Percentiles rank a stretch among this genome's conserved stretches.
Evolutionary conservation across 2,797 vertebrate genomes (phyloP).

Genomic region (Nyctibius grandis): DNA sequence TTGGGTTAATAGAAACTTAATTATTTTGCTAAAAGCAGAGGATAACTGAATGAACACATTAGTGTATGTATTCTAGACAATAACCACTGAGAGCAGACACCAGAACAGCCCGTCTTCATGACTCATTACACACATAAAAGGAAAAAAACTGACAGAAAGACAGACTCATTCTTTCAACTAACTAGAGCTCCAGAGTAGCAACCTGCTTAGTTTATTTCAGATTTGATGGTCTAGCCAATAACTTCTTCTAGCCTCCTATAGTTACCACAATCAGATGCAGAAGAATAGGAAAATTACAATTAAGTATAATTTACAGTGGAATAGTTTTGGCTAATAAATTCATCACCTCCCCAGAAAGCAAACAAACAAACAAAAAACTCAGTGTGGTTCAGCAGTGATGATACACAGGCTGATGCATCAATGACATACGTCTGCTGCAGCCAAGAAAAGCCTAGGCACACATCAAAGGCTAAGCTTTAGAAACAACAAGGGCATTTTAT

Average conservation of each 20-base stretch:
- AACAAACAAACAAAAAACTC: background rate
- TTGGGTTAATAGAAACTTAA: background rate
- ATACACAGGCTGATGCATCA: slow-evolving; percentile 2
- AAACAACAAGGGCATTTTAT: background rate
- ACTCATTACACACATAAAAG: slow-evolving; percentile 13
- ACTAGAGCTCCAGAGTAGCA: background rate
- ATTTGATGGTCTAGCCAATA: background rate
- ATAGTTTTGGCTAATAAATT: slow-evolving; percentile 26
- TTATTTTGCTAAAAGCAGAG: slow-evolving; percentile 12
- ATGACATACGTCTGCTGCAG: background rate
- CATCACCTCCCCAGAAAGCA: background rate
- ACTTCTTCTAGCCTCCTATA: background rate
- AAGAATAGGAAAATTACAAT: slow-evolving; percentile 5
- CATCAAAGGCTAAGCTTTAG: background rate
- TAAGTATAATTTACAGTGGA: background rate
- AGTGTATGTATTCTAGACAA: slow-evolving; percentile 27
- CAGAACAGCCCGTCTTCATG: slow-evolving; percentile 5
- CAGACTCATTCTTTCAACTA: background rate
- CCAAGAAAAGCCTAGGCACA: background rate
- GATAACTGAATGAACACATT: slow-evolving; percentile 9
- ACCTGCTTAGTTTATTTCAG: background rate
- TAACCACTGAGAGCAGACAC: background rate
- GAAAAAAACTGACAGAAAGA: background rate
- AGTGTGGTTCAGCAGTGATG: background rate
- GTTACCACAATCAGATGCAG: background rate